Base-by-base conservation (phyloP, 2,888 invertebrate species). In the Drosophila glabriapex region DNA sequence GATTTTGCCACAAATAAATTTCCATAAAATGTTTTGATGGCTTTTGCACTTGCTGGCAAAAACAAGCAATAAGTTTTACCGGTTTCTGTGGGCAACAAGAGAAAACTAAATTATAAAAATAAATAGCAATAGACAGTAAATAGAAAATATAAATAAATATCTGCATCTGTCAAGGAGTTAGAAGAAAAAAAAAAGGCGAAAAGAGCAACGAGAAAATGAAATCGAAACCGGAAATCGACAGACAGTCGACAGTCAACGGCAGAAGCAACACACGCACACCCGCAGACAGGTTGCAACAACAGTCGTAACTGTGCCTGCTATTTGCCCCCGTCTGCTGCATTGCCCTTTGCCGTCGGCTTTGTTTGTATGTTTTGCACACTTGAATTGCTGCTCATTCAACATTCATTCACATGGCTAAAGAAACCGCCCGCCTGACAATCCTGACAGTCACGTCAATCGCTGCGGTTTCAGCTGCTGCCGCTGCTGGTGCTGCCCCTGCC, bases 301-400 rank as follows among this genome's bases (percentile, higher is more conserved):
- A 58, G 68, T 35, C 16, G 28, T 19, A 29, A 22, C 54, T 72
- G 73, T 61, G 65, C 41, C 41, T 29, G 55, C 35, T n/a, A 54
- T 58, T n/a, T 43, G 37, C 43, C 37, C 10, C 41, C 25, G 25
- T 19, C 25, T 22, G 31, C 35, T 25, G 29, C 37, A 39, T 33
- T 2, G 19, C 28, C 29, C 29, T 22, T 3, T 2, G 25, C 28
- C 29, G 19, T n/a, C 37, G 29, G 29, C 59, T 70, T 70, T 85
- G 73, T 77, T 80, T 86, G 80, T 85, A 43, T 73, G 83, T 67
- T 76, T 77, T 85, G 80, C 89, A 83, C 83, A 82, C 86, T 85
- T 82, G 83, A 84, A 82, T 84, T 82, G 80, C 83, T 84, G 83
- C 88, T 83, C 86, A 88, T 88, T 82, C 89, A 88, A 84, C 86